A percentile compares a stretch with the other conserved stretches of the same genome.
Evolutionary conservation across 1,140 invertebrate genomes (phyloP).

Genomic region (Lineus longissimus): DNA sequence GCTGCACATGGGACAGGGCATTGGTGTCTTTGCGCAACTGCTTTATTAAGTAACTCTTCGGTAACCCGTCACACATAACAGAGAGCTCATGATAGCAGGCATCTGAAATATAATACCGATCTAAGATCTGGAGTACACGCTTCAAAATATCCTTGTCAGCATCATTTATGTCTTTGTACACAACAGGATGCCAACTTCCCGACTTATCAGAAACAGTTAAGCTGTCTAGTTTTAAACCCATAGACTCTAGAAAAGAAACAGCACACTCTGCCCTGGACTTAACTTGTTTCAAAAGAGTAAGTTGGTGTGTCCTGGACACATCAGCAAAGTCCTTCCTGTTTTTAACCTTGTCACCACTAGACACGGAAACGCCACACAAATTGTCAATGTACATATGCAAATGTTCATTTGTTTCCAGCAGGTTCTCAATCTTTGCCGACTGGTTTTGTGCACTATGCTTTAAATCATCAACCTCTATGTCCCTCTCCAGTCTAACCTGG

Average conservation of each 20-base stretch:
- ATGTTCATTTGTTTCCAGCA: too few species aligned
- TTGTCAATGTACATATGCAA: too few species aligned
- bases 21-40: neutral
- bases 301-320: neutral
- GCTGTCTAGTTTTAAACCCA: neutral
- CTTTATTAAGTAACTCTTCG: constrained; percentile 1
- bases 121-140: neutral
- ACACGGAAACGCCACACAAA: too few species aligned
- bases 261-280: neutral
- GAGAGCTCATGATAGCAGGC: constrained; percentile 4
- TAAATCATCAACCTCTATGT: too few species aligned
- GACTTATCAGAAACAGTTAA: neutral
- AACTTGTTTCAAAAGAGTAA: neutral
- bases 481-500: too few species aligned
- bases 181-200: neutral
- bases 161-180: neutral
- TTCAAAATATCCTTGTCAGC: neutral
- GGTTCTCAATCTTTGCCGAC: too few species aligned
- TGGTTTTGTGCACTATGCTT: too few species aligned
- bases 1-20: neutral
- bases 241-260: neutral
- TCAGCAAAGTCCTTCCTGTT: neutral
- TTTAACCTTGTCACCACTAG: neutral
- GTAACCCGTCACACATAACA: constrained; percentile 3
- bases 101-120: neutral